These are phyloP conservation scores for Delichon dasypus DNA, from an alignment of 2,797 vertebrate genomes.

Conservation along the genomic window DNA sequence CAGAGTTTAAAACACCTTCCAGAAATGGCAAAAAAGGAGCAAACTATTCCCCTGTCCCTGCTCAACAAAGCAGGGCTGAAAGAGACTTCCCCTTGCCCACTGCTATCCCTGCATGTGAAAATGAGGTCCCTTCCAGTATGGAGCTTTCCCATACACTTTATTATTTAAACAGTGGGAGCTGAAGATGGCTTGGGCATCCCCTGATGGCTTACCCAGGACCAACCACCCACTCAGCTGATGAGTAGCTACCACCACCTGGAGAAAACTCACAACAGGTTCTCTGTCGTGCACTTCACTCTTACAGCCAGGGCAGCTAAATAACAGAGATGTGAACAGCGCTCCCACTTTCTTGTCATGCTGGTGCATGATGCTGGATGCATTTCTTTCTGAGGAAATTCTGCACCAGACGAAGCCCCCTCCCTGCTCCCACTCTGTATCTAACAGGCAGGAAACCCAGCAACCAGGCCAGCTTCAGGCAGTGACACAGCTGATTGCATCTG, in stretches of 20 bases:
- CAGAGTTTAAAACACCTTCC: neutral
- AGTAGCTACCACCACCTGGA: neutral
- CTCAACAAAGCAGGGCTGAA: neutral
- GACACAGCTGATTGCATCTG: neutral
- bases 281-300: neutral
- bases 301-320: neutral
- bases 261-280: neutral
- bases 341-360: neutral
- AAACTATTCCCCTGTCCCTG: neutral
- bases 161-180: neutral
- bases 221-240: neutral
- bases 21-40: neutral
- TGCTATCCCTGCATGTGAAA: neutral
- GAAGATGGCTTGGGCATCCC: neutral
- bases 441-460: neutral
- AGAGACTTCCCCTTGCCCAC: neutral
- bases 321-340: neutral
- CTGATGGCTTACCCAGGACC: neutral
- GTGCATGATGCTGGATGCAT: neutral
- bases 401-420: rapidly evolving
- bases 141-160: neutral
- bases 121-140: neutral
- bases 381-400: neutral
- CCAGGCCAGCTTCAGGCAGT: neutral
- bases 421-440: neutral